A percentile compares a stretch with the other conserved stretches of the same genome.
Evolutionary conservation across 2,888 invertebrate genomes (phyloP).

Genomic region (Sepiola atlantica): DNA sequence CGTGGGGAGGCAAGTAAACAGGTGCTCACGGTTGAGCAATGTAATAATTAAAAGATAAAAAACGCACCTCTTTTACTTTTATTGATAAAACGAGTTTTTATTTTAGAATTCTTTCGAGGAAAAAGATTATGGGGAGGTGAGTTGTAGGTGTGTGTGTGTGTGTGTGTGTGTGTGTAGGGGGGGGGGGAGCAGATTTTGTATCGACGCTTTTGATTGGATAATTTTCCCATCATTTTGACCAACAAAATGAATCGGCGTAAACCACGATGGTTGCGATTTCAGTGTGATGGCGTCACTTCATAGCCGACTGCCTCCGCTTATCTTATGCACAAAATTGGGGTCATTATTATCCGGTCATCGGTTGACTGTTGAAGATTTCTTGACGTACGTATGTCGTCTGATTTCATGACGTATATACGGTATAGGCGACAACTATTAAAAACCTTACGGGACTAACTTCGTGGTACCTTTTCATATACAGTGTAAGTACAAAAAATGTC

Average conservation of each 20-base stretch:
- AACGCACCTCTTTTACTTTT: no score
- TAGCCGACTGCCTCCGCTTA: not conserved
- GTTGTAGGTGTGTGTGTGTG: no score
- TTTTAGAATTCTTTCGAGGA: no score
- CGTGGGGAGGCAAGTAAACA: no score
- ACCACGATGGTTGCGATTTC: not conserved
- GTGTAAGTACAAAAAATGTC: not conserved
- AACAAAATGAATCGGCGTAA: not conserved
- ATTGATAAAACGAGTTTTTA: no score
- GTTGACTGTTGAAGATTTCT: not conserved
- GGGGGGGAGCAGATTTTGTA: not conserved
- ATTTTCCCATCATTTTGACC: not conserved
- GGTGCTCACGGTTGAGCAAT: no score
- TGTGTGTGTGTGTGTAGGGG: no score
- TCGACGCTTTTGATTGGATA: not conserved
- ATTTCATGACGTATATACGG: not conserved
- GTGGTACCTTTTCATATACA: not conserved
- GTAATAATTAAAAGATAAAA: no score
- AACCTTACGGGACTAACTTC: not conserved
- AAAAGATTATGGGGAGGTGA: no score
- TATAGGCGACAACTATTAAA: not conserved
- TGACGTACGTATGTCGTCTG: not conserved
- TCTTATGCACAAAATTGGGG: not conserved
- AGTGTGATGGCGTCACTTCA: conserved; percentile 19
- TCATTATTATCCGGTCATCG: not conserved